Evolutionary conservation across 2,797 vertebrate genomes (phyloP), one percentile per base, ranked within the genome.

Genomic region (Schizopygopsis pylzovi): DNA sequence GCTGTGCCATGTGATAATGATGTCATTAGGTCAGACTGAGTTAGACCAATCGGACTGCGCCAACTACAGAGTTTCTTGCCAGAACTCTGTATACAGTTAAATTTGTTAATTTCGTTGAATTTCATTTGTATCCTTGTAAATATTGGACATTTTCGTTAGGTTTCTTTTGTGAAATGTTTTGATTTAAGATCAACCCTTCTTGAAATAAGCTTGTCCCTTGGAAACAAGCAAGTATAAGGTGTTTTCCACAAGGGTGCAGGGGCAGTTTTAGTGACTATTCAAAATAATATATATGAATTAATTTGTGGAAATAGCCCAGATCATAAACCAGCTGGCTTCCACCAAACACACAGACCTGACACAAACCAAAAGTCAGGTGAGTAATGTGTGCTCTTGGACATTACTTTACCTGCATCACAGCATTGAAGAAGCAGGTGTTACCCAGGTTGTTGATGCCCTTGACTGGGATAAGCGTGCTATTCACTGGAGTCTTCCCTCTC

Each of bases 341-440:
- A 45, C 9, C 43, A 45, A 45, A 45, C 43, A 45, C 43, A 45
- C 9, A 45, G 43, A 45, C 43, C 43, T 45, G 43, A 45, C 43
- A 45, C 9, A 65, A 12, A 56, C 20, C 8, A 67, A 61, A 37
- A 18, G 45, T 63, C 12, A 49, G 72, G 5, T 20, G 39, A 67
- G 15, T 56, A 25, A 45, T 11, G 63, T 0, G 45, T 22, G 49
- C 6, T 33, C 45, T 68, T 10, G 52, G 22, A 47, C 41, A 73
- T 11, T 9, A 37, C 9, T 41, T 92, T 93, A 99, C 98, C 97
- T 99, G 98, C 96, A 99, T 97, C 15, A 99, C 97, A 65, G 98
- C 98, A 88, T 99, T 99, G 93, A 99, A 99, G 95, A 99, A 99
- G 93, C 98, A 99, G 2, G 98, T 99, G 92, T 99, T 99, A 67